Conservation (phyloP, 2,797 vertebrate genomes). For the Apogon hyalosoma region DNA sequence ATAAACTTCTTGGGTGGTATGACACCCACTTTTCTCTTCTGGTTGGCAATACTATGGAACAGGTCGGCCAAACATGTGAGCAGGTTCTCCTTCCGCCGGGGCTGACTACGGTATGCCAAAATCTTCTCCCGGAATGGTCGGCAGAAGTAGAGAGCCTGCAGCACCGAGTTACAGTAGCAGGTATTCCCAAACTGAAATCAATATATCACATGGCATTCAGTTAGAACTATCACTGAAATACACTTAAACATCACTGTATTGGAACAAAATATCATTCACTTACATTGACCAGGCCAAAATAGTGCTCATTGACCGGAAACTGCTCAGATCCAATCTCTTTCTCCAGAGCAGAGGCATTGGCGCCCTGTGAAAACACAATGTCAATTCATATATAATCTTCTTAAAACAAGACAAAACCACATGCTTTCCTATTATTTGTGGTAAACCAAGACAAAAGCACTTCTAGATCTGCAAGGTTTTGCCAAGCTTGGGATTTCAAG, state of each 20-base stretch:
- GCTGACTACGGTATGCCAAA: slow-evolving; percentile 95
- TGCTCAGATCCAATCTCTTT: slow-evolving; percentile 93
- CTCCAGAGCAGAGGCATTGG: slow-evolving; percentile 92
- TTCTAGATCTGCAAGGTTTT: not conserved
- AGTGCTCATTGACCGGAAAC: slow-evolving; percentile 91
- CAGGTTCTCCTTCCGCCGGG: slow-evolving; percentile 96
- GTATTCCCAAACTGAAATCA: slow-evolving; percentile 94
- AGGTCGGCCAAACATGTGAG: slow-evolving; percentile 96
- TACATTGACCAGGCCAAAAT: slow-evolving; percentile 90
- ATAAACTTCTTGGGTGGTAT: slow-evolving; percentile 99
- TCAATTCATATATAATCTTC: not conserved
- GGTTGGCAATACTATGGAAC: slow-evolving; percentile 97
- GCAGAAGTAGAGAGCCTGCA: slow-evolving; percentile 97
- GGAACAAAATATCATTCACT: slow-evolving; percentile 50
- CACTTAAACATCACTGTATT: slow-evolving; percentile 1
- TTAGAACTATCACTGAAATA: not conserved
- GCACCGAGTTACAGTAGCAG: slow-evolving; percentile 98
- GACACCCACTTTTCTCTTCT: slow-evolving; percentile 98
- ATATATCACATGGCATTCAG: not conserved
- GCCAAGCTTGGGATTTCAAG: slow-evolving; percentile 20
- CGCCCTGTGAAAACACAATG: slow-evolving; percentile 79
- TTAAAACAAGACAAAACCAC: not conserved
- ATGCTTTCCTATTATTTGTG: not conserved
- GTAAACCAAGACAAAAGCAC: not conserved
- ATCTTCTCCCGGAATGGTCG: slow-evolving; percentile 97